Conservation (phyloP, 2,113 vertebrate genomes). For the Callocephalon fimbriatum region DNA sequence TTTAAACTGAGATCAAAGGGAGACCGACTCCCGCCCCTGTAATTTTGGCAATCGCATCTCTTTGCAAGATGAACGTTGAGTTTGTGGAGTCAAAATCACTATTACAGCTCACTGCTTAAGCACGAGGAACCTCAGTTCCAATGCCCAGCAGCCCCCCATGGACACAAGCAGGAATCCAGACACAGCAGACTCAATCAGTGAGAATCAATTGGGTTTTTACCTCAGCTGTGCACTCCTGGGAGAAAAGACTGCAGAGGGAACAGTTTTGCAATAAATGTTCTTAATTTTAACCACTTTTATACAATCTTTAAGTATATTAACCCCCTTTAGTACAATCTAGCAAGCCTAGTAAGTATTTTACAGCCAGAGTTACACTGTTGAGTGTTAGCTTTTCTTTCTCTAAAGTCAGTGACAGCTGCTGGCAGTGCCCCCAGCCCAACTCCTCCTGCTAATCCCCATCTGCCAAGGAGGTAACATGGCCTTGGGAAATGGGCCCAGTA, state of each 20-base stretch:
- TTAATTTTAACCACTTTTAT: neutral
- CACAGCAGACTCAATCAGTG: neutral
- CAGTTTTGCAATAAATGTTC: neutral
- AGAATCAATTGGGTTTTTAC: neutral
- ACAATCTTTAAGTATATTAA: neutral
- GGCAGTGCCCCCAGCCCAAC: neutral
- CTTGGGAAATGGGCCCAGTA: neutral
- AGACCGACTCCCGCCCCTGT: neutral
- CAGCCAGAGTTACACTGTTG: neutral
- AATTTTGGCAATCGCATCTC: slow-evolving; percentile 2
- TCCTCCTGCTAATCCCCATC: slow-evolving; percentile 12
- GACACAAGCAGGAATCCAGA: neutral
- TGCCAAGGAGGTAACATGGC: neutral
- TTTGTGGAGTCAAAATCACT: neutral
- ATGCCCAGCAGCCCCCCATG: neutral
- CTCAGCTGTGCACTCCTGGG: neutral
- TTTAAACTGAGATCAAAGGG: slow-evolving; percentile 29
- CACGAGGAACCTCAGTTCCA: neutral
- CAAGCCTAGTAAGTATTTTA: neutral
- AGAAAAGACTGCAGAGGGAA: neutral
- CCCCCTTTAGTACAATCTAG: neutral
- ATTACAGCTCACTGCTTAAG: slow-evolving; percentile 19
- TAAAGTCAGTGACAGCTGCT: neutral
- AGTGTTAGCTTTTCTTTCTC: neutral
- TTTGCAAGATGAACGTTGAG: neutral